These are phyloP conservation scores for Enoplolaimus lenunculus DNA, from an alignment of 2,888 invertebrate genomes.

Conservation along the genomic window DNA sequence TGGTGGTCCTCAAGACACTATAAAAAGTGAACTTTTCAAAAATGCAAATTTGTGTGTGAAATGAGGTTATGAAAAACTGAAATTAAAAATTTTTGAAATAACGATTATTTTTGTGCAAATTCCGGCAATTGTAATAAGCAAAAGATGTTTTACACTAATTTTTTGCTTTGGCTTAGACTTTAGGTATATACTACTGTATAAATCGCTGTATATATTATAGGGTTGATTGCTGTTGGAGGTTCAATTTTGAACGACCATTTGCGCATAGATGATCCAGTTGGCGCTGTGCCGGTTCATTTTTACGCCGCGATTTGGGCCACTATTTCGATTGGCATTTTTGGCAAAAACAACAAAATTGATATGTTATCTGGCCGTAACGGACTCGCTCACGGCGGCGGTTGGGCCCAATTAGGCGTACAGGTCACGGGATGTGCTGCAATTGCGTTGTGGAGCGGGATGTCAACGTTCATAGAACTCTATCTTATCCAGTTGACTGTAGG, in stretches of 20 bases:
- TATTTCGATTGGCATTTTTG: slow-evolving; percentile 9
- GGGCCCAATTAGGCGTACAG: slow-evolving; percentile 6
- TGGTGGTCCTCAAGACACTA: too few species aligned
- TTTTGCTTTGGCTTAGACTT: too few species aligned
- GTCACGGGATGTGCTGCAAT: background rate
- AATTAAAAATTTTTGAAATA: too few species aligned
- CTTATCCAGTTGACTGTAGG: background rate
- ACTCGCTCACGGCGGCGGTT: slow-evolving; percentile 14
- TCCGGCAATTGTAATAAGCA: too few species aligned
- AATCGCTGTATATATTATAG: too few species aligned
- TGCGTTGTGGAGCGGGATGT: background rate
- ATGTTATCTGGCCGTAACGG: slow-evolving; percentile 3
- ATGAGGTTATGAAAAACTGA: too few species aligned
- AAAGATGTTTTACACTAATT: too few species aligned
- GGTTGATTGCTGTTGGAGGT: background rate
- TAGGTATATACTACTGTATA: too few species aligned
- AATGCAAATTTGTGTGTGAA: too few species aligned
- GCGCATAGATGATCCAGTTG: slow-evolving; percentile 75
- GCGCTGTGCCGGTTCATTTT: slow-evolving; percentile 67
- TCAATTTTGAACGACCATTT: slow-evolving; percentile 55
- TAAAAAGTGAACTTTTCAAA: too few species aligned
- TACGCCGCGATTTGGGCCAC: slow-evolving; percentile 17
- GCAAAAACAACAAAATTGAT: background rate
- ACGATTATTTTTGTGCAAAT: too few species aligned
- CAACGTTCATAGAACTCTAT: background rate